phyloP scores from a whole-genome alignment of 2,113 vertebrate genomes.

The Emydura subglobosa region DNA sequence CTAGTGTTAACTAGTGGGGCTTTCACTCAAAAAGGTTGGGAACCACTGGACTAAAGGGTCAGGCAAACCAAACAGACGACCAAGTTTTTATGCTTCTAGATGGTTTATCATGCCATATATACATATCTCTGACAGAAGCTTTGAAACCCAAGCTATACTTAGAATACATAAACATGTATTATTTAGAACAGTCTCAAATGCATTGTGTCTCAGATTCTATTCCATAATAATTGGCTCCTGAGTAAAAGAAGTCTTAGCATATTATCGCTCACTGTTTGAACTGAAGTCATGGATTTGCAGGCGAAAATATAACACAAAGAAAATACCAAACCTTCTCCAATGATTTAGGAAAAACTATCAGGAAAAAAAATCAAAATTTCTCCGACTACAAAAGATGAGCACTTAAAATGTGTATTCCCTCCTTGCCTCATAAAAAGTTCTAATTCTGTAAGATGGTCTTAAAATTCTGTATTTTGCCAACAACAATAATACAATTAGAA shows the following conservation, averaged over 20 bases:
- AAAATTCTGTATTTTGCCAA: neutral
- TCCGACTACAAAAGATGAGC: neutral
- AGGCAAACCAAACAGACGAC: neutral
- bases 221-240: neutral
- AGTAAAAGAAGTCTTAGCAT: neutral
- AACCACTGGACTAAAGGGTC: neutral
- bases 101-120: neutral
- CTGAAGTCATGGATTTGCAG: neutral
- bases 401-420: neutral
- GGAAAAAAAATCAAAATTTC: neutral
- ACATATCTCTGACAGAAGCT: neutral
- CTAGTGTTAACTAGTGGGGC: too few species aligned
- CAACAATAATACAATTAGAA: neutral
- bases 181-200: neutral
- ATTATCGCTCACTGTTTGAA: neutral
- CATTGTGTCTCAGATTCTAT: accelerated
- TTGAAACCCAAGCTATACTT: neutral
- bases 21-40: too few species aligned
- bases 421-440: neutral
- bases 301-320: accelerated
- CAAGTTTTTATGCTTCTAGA: neutral
- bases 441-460: neutral
- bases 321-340: neutral
- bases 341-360: neutral
- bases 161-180: neutral